These are phyloP conservation scores for Bradypus variegatus DNA, from an alignment of 2,797 vertebrate genomes.

Conservation along the genomic window DNA sequence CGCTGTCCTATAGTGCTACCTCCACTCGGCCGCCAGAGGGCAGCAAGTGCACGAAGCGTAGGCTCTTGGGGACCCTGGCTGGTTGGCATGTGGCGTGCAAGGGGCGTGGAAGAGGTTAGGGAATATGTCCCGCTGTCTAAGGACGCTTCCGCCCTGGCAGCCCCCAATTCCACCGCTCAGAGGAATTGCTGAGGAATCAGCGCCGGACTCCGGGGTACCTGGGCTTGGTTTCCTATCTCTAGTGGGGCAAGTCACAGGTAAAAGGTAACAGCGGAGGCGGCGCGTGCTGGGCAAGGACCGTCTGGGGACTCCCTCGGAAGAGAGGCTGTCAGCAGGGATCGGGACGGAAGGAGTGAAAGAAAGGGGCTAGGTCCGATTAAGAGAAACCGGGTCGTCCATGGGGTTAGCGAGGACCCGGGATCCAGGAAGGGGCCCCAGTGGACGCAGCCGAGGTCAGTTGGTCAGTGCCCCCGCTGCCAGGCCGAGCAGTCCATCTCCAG, in stretches of 20 bases:
- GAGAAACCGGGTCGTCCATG: neutral
- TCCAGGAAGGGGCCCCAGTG: neutral
- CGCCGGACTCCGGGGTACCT: neutral
- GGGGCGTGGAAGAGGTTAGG: neutral
- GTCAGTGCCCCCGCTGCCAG: neutral
- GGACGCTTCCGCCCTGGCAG: neutral
- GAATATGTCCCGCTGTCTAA: neutral
- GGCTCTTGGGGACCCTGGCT: neutral
- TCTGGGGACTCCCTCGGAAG: neutral
- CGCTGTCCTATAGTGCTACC: neutral
- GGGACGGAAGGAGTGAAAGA: neutral
- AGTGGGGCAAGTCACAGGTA: neutral
- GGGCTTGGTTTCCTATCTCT: neutral
- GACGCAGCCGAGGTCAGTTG: neutral
- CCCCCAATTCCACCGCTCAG: neutral
- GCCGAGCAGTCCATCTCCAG: neutral
- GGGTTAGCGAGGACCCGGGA: neutral
- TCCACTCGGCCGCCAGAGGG: conserved; percentile 53
- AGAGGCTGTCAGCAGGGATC: neutral
- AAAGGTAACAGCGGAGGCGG: neutral
- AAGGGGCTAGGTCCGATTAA: neutral
- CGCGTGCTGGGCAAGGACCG: neutral
- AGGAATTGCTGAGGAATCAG: neutral
- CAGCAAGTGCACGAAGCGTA: conserved; percentile 40
- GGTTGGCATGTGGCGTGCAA: conserved; percentile 43